Percentiles rank a stretch among this genome's conserved stretches.
phyloP scores from a whole-genome alignment of 2,797 vertebrate species.

The Glyptemys insculpta region DNA sequence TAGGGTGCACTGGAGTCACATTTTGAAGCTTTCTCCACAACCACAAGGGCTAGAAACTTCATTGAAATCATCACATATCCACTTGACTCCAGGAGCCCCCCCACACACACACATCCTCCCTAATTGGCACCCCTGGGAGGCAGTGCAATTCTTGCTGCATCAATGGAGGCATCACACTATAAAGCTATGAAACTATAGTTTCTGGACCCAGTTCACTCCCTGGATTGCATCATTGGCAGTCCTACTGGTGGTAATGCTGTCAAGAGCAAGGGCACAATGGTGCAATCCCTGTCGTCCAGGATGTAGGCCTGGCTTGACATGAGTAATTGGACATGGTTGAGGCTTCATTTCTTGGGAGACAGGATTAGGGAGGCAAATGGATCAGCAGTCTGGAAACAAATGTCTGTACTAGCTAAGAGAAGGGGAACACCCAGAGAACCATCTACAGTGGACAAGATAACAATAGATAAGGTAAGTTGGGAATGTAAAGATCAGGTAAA shows the following conservation, averaged over 20 bases:
- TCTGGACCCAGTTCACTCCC: background rate
- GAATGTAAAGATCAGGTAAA: background rate
- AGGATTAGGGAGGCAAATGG: background rate
- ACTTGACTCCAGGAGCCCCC: no score
- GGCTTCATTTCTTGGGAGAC: background rate
- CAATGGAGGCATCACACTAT: background rate
- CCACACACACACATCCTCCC: no score
- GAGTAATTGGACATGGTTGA: background rate
- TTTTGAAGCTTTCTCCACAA: no score
- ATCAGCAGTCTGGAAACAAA: background rate
- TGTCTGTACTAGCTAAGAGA: background rate
- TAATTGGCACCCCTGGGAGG: no score
- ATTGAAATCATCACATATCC: no score
- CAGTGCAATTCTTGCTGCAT: no score
- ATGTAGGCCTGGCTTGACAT: background rate
- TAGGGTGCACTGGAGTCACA: no score
- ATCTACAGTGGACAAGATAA: background rate
- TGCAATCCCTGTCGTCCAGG: background rate
- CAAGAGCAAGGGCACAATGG: background rate
- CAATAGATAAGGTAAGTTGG: background rate
- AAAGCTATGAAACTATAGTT: background rate
- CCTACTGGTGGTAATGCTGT: background rate
- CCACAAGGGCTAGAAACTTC: no score
- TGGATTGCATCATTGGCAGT: background rate
- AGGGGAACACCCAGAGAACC: background rate